Conservation (phyloP, 2,113 vertebrate genomes). For the Nesoenas mayeri region DNA sequence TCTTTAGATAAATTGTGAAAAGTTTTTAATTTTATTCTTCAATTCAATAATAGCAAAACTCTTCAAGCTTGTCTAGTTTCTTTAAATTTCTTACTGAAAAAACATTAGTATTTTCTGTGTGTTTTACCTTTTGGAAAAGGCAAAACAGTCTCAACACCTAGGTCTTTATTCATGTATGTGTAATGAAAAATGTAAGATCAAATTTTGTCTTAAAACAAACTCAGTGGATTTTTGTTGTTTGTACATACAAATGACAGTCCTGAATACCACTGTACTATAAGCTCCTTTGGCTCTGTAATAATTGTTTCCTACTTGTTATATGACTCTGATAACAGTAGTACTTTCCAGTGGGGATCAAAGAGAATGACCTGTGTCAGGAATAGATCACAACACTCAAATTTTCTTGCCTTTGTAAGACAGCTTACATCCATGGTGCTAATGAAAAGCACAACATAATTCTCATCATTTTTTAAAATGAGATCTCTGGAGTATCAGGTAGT, state of each 20-base stretch:
- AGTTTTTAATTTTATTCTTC: background rate
- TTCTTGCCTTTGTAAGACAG: constrained; percentile 42
- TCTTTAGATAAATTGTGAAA: background rate
- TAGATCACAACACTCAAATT: constrained; percentile 31
- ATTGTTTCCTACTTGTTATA: constrained; percentile 27
- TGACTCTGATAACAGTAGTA: background rate
- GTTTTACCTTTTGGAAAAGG: background rate
- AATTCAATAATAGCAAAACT: background rate
- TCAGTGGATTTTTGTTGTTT: background rate
- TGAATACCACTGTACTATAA: constrained; percentile 26
- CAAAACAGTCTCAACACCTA: background rate
- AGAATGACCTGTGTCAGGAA: constrained; percentile 40
- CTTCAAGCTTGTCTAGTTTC: background rate
- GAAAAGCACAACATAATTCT: constrained; percentile 11
- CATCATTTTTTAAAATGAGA: constrained; percentile 11
- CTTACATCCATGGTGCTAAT: constrained; percentile 12
- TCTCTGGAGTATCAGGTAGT: background rate
- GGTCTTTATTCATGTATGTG: background rate
- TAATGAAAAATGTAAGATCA: constrained; percentile 3
- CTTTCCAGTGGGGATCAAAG: constrained; percentile 62
- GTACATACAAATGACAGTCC: background rate
- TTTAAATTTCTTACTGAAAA: background rate
- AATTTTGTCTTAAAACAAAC: background rate
- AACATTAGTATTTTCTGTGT: background rate
- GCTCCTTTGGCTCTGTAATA: constrained; percentile 27